Percentiles rank a stretch among this genome's conserved stretches.
Conservation (phyloP, 2,113 vertebrate species). For the Raphicerus campestris region DNA sequence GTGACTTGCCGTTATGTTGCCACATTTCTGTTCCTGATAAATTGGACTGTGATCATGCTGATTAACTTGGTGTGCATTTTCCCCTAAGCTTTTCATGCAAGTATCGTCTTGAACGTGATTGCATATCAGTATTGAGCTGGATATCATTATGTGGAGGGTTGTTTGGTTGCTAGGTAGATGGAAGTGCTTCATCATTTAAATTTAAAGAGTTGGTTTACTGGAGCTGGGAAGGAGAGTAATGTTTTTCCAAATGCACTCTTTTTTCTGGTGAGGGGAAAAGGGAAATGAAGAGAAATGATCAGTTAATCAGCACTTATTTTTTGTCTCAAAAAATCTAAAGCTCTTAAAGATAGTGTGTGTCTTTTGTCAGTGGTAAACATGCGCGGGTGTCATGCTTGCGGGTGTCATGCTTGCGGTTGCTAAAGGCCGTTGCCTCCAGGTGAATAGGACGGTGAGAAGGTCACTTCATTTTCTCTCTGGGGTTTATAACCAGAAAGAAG, state of each 20-base stretch:
- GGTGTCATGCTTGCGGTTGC: neutral
- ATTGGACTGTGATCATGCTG: neutral
- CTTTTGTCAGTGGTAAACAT: neutral
- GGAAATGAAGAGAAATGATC: neutral
- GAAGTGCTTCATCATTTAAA: neutral
- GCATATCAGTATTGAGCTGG: neutral
- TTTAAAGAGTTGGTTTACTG: neutral
- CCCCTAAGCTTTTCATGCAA: neutral
- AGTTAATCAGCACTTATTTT: neutral
- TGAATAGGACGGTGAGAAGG: neutral
- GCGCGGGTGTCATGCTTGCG: no score
- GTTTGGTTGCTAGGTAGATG: neutral
- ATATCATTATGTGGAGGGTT: neutral
- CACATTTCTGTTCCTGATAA: constrained; percentile 4
- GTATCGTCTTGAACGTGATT: neutral
- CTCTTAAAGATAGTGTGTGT: neutral
- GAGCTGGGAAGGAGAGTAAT: neutral
- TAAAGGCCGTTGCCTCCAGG: neutral
- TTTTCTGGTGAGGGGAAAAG: neutral
- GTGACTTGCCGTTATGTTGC: neutral
- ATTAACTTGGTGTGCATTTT: constrained; percentile 26
- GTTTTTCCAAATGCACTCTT: constrained; percentile 17
- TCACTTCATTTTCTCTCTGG: neutral
- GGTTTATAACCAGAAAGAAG: neutral
- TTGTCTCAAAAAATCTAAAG: neutral